Base-by-base conservation (phyloP, 2,888 invertebrate species). In the Xestia rhomboidea region DNA sequence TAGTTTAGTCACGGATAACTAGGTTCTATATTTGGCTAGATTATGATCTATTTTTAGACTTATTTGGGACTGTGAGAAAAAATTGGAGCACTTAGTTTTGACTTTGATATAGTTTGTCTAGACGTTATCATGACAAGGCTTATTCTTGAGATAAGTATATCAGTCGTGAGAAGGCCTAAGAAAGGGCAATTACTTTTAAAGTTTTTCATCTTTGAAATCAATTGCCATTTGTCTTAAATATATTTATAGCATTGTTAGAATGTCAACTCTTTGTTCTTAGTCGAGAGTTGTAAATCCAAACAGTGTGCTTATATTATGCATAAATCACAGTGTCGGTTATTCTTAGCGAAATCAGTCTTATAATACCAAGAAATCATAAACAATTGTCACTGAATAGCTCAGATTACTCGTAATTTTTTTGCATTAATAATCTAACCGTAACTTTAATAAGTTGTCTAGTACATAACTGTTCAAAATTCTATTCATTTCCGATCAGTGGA, bases 11-110 rank as follows among this genome's bases (percentile, higher is more conserved):
- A 73, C 66, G 68, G 69, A n/a, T 71, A 69, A 71, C 49, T 46
- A 70, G 27, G 6, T 30, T 57, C 69, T 85, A 30, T 57, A 70
- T 82, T 73, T 73, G 54, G 41, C 7, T 46, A 70, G 15, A 18
- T 44, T 73, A 69, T 38, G 13, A 68, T 69, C 21, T 66, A 46
- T 63, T 69, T 76, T 67, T 81, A 41, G 30, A 62, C 66, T 67
- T 34, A 49, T 71, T 79, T 79, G 30, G 34, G 18, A 27, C 24
- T 44, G 54, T 70, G 57, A 68, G 62, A 71, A 79, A 68, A 82
- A 63, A 62, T 2, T 34, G 0, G 8, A 60, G 27, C 2, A n/a
- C 34, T n/a, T 41, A 15, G 6, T n/a, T 64, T 3, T n/a, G 15
- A 72, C 8, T 41, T 30, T 41, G 34, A 41, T 27, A 57, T 30